Evolutionary conservation across 2,797 vertebrate genomes (phyloP).

Genomic region (Hyperoplus immaculatus): DNA sequence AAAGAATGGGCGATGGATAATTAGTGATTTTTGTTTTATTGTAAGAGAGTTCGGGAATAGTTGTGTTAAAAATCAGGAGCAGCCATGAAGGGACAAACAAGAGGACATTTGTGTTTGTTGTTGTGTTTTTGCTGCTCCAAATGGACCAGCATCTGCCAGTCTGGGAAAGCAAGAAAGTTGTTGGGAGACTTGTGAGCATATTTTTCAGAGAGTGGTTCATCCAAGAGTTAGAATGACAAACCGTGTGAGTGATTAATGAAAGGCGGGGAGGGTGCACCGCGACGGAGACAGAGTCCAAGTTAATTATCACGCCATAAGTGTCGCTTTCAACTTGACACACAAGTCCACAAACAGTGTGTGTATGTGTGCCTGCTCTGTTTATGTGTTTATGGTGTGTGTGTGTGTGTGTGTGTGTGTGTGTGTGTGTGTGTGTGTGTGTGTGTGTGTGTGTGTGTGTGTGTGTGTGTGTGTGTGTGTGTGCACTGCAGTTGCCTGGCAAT

Average conservation of each 20-base stretch:
- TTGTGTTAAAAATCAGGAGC: constrained; percentile 43
- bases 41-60: constrained; percentile 22
- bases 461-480: constrained; percentile 20
- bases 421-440: constrained; percentile 25
- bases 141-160: constrained; percentile 74
- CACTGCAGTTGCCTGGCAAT: constrained; percentile 49
- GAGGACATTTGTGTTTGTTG: constrained; percentile 60
- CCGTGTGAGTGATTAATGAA: constrained; percentile 70
- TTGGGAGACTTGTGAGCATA: constrained; percentile 75
- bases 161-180: constrained; percentile 74
- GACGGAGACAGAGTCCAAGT: constrained; percentile 59
- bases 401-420: constrained; percentile 20
- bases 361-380: constrained; percentile 30
- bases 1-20: neutral
- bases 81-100: constrained; percentile 44
- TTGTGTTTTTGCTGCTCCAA: constrained; percentile 69
- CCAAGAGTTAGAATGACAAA: constrained; percentile 75
- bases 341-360: constrained; percentile 26
- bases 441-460: constrained; percentile 27
- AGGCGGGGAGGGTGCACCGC: constrained; percentile 55
- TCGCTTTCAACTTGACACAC: constrained; percentile 71
- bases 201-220: constrained; percentile 70
- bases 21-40: neutral
- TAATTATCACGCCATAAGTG: constrained; percentile 75
- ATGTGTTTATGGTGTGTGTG: constrained; percentile 2